phyloP scores from a whole-genome alignment of 2,113 vertebrate species.

The Phylloscopus trochiloides region DNA sequence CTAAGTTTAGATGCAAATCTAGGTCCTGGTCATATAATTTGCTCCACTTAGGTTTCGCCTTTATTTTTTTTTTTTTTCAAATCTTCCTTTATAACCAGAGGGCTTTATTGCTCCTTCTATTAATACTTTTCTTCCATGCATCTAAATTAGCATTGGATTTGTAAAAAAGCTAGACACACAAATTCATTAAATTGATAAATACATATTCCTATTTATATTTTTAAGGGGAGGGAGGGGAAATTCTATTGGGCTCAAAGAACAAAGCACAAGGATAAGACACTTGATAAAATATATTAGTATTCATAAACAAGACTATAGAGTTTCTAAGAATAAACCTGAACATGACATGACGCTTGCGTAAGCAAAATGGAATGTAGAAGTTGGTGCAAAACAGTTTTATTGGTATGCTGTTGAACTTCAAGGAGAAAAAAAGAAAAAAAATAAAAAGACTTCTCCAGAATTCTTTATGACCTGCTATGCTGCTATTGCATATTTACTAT shows the following conservation, averaged over 20 bases:
- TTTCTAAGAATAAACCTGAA: slow-evolving; percentile 1
- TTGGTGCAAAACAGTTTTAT: not conserved
- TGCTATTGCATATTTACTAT: not conserved
- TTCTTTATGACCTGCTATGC: not conserved
- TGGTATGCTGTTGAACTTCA: not conserved
- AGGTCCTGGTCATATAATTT: not conserved
- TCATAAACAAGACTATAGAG: not conserved
- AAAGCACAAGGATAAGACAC: not conserved
- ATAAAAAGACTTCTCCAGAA: not conserved
- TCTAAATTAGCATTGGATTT: not conserved
- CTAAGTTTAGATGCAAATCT: not conserved
- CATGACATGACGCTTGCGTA: not conserved
- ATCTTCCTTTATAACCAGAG: not conserved
- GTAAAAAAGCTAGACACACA: not conserved
- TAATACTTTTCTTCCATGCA: not conserved
- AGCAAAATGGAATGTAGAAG: not conserved
- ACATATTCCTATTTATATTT: not conserved
- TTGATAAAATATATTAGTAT: not conserved
- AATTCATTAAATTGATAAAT: not conserved
- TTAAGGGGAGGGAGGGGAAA: fast-evolving
- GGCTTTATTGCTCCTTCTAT: not conserved
- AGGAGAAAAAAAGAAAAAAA: not conserved
- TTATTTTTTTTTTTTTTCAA: not conserved
- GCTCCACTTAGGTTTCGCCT: not conserved
- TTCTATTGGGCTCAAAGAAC: not conserved